Conservation (phyloP, 2,797 vertebrate species). For the Vipera latastei region DNA sequence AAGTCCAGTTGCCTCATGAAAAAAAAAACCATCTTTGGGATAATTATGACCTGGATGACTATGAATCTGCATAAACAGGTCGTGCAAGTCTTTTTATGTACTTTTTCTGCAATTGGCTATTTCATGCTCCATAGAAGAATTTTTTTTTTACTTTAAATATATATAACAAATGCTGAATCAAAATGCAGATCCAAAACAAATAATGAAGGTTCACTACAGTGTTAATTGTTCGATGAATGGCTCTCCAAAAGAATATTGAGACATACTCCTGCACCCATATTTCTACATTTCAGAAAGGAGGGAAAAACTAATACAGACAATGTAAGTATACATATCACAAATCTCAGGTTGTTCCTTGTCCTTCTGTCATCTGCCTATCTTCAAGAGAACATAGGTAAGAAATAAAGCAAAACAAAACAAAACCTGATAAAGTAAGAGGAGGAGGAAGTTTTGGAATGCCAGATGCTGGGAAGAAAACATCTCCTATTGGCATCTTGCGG, state of each 20-base stretch:
- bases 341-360: not conserved
- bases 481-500: not conserved
- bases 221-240: too few relatives aligned
- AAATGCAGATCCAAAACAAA: not conserved
- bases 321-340: not conserved
- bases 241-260: too few relatives aligned
- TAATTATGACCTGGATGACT: too few relatives aligned
- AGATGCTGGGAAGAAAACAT: not conserved
- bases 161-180: slow-evolving; percentile 15
- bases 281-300: too few relatives aligned
- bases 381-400: not conserved
- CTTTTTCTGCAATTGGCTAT: slow-evolving; percentile 14
- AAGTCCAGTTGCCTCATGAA: too few relatives aligned
- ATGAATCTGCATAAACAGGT: not conserved
- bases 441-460: not conserved
- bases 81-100: slow-evolving; percentile 1
- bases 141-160: slow-evolving; percentile 27
- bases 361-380: not conserved
- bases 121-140: slow-evolving; percentile 15
- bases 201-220: not conserved
- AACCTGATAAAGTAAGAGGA: not conserved
- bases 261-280: too few relatives aligned
- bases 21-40: too few relatives aligned
- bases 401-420: not conserved
- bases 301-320: not conserved